phyloP scores from a whole-genome alignment of 2,113 vertebrate genomes.

The Megalops atlanticus region DNA sequence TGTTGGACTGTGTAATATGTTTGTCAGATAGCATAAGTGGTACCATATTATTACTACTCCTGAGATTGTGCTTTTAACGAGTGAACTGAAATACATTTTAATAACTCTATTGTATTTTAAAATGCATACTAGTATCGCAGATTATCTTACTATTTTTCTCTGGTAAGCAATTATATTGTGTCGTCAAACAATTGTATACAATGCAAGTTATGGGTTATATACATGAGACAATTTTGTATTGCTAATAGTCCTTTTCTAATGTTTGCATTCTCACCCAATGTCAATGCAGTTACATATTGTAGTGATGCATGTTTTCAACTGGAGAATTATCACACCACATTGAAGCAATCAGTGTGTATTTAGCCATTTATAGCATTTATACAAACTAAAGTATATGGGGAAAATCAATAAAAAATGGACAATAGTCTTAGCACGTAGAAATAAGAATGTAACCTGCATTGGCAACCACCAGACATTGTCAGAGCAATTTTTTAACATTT shows the following conservation, averaged over 20 bases:
- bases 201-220: conserved; percentile 51
- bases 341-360: background rate
- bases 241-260: conserved; percentile 32
- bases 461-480: conserved; percentile 20
- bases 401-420: background rate
- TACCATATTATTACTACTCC: background rate
- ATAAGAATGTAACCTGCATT: background rate
- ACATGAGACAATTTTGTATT: conserved; percentile 47
- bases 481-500: conserved; percentile 45
- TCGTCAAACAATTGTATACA: conserved; percentile 36
- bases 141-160: conserved; percentile 48
- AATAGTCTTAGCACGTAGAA: background rate
- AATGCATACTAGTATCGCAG: conserved; percentile 35
- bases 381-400: background rate
- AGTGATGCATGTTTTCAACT: conserved; percentile 35
- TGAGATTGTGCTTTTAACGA: background rate
- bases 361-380: background rate
- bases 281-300: conserved; percentile 31
- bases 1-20: background rate
- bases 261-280: conserved; percentile 36
- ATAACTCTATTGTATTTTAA: background rate
- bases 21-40: background rate
- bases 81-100: background rate
- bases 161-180: conserved; percentile 49
- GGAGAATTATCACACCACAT: conserved; percentile 8